phyloP scores from a whole-genome alignment of 53 echinoderm and acorn worm species.

The Echinarachnius parma region DNA sequence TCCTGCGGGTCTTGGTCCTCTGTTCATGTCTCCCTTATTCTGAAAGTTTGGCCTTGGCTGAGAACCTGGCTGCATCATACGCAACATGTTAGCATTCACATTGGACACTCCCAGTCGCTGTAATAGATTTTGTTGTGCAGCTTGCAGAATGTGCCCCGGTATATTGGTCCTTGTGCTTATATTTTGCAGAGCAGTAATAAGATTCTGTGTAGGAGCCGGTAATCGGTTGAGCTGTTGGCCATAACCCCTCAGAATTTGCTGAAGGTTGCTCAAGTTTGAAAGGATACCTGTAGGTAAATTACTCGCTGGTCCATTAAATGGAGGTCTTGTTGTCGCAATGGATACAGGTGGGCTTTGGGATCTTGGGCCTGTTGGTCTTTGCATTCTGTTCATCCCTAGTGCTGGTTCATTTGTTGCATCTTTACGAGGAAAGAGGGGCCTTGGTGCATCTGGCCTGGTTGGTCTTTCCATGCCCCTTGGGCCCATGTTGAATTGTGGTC shows the following conservation, averaged over 20 bases:
- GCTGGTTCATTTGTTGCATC: no score
- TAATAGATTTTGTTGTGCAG: conserved; percentile 24
- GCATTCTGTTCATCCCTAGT: no score
- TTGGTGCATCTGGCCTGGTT: neutral
- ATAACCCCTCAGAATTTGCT: conserved; percentile 27
- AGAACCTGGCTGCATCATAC: conserved; percentile 19
- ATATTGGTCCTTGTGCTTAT: conserved; percentile 11
- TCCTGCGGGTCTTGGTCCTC: no score
- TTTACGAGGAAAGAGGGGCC: neutral
- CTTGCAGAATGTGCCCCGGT: conserved; percentile 15
- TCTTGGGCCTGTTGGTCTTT: neutral
- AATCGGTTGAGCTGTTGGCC: conserved; percentile 9
- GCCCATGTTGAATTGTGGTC: conserved; percentile 10
- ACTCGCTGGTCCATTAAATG: conserved; percentile 18
- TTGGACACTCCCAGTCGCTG: conserved; percentile 14
- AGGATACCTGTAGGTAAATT: conserved; percentile 8
- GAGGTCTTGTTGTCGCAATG: conserved; percentile 6
- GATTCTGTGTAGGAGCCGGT: conserved; percentile 10
- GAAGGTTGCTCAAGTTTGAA: conserved; percentile 30
- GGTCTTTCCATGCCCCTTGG: neutral
- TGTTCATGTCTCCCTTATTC: no score
- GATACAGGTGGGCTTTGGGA: conserved; percentile 22
- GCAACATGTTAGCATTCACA: conserved; percentile 14
- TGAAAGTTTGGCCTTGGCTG: no score
- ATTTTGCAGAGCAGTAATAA: conserved; percentile 27